A percentile compares a stretch with the other conserved stretches of the same genome.
These are phyloP conservation scores for Torymus aiolomorphi DNA, from an alignment of 2,888 invertebrate genomes.

Conservation along the genomic window DNA sequence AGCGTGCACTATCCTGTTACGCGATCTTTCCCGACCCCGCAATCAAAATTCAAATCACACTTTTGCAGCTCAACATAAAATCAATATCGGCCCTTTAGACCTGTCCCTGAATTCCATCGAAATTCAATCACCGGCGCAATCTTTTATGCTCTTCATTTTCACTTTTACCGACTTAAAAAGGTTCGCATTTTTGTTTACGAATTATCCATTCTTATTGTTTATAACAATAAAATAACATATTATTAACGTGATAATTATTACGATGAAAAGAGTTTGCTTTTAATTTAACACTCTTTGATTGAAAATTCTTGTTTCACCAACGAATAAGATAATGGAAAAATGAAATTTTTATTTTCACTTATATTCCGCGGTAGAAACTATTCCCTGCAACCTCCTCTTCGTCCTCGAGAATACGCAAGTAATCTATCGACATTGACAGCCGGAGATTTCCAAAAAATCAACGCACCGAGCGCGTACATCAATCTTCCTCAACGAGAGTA, in stretches of 20 bases:
- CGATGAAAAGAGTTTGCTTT: too few relatives aligned
- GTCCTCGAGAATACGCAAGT: too few relatives aligned
- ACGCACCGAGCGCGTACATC: not conserved
- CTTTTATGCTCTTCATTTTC: constrained; percentile 50
- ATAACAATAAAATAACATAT: too few relatives aligned
- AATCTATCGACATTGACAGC: not conserved
- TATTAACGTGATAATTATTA: too few relatives aligned
- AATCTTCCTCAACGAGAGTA: not conserved
- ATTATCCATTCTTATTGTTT: too few relatives aligned
- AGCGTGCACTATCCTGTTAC: constrained; percentile 76
- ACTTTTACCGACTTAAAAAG: not conserved
- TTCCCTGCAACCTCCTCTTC: too few relatives aligned
- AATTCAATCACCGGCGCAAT: constrained; percentile 65
- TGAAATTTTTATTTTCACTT: too few relatives aligned
- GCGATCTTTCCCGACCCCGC: constrained; percentile 73
- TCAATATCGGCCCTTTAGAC: constrained; percentile 72
- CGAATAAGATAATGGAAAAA: too few relatives aligned
- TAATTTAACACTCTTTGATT: too few relatives aligned
- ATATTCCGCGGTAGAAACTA: too few relatives aligned
- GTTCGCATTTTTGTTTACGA: too few relatives aligned
- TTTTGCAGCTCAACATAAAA: constrained; percentile 74
- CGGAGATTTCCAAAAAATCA: not conserved
- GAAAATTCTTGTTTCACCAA: too few relatives aligned
- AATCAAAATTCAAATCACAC: constrained; percentile 76
- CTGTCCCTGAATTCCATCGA: constrained; percentile 66